A percentile compares a stretch with the other conserved stretches of the same genome.
These are phyloP conservation scores for Hydraecia micacea DNA, from an alignment of 2,888 invertebrate genomes.

Conservation along the genomic window DNA sequence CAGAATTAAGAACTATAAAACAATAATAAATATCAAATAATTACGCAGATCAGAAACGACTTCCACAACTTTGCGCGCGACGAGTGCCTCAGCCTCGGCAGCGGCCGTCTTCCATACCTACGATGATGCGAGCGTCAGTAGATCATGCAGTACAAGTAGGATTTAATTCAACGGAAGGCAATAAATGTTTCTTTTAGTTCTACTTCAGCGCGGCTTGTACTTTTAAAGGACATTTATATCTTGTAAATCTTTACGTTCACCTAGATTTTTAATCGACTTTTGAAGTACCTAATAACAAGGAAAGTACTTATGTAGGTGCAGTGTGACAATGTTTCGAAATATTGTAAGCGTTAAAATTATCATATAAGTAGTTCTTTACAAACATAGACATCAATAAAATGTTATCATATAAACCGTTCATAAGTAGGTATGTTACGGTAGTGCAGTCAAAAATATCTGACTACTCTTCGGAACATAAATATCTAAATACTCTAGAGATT, in stretches of 20 bases:
- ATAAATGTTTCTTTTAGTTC: slow-evolving; percentile 1
- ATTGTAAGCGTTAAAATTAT: no score
- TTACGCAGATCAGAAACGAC: slow-evolving; percentile 54
- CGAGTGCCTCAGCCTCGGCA: neutral
- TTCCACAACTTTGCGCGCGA: slow-evolving; percentile 20
- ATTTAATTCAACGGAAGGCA: slow-evolving; percentile 2
- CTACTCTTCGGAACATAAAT: no score
- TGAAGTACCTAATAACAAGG: neutral
- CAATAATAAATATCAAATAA: slow-evolving; percentile 60
- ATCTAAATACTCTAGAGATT: no score
- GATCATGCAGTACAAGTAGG: slow-evolving; percentile 5
- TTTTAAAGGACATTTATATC: neutral
- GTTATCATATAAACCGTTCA: no score
- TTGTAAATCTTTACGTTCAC: neutral
- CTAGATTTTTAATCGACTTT: neutral
- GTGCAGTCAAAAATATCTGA: no score
- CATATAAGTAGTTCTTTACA: no score
- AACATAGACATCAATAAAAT: no score
- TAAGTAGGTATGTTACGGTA: no score
- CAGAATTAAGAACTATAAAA: slow-evolving; percentile 53
- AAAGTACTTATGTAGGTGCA: no score
- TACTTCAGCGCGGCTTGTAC: neutral
- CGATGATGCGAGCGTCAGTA: neutral
- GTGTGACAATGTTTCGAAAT: no score
- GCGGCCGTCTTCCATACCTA: neutral